Evolutionary conservation across 2,113 vertebrate species (phyloP), one percentile per base, ranked within the genome.

Genomic region (Phalacrocorax pelagicus): DNA sequence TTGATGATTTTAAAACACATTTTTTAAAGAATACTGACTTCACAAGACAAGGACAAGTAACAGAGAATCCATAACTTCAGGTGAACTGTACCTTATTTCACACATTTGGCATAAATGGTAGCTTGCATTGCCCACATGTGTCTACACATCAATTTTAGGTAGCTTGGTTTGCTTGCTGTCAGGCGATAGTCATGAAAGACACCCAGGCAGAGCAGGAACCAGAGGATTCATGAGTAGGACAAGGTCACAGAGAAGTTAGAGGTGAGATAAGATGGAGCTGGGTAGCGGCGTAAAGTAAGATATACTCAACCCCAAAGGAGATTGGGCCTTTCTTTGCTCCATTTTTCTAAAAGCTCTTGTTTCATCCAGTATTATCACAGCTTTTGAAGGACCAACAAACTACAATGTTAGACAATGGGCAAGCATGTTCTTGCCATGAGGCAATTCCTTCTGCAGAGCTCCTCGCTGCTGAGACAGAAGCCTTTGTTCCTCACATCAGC

Each of bases 101-200:
- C 34, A 65, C 23, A 20, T 9, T 44, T 90, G 22, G 24, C n/a
- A 20, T 61, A 65, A 34, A 11, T 20, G 23, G 36, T 72, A 82
- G 52, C 36, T 88, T 92, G 36, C 34, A 42, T 66, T 86, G 34
- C 46, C 30, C 75, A 29, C 12, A 2, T 40, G 4, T 55, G 21
- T 85, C 78, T 62, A 26, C 70, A 20, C 15, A 19, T 27, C 17
- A 36, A 1, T 74, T 91, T 58, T 81, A 84, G 36, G 23, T 66
- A 22, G 15, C 12, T 73, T 83, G 49, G 51, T 83, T 91, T 69
- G 52, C 36, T 69, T 74, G 6, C 42, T 91, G 42, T 32, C 6
- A 0, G 18, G 15, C 2, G 4, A 38, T 49, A 47, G 18, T 82
- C 32, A 59, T 0, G 0, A 30, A 79, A 55, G 32, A 13, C 44